phyloP scores from a whole-genome alignment of 2,888 invertebrate genomes.

The Noctua comes region DNA sequence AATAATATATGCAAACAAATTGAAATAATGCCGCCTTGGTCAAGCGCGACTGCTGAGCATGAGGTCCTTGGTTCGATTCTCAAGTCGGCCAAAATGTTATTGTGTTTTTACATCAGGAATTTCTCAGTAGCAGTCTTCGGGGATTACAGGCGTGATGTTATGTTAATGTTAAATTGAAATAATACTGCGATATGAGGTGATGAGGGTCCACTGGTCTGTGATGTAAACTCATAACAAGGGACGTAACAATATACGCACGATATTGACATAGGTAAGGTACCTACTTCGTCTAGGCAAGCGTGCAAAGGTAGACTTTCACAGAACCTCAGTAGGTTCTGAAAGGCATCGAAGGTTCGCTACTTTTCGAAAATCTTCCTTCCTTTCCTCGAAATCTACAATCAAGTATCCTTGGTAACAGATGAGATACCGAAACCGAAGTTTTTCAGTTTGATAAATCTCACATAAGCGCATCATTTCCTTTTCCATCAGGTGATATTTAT shows the following conservation, averaged over 20 bases:
- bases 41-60: not conserved
- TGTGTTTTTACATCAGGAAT: too few species aligned
- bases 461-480: not conserved
- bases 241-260: not conserved
- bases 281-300: not conserved
- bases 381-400: not conserved
- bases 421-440: not conserved
- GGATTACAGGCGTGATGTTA: too few species aligned
- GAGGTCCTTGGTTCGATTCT: not conserved
- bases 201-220: not conserved
- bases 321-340: not conserved
- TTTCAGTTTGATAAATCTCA: not conserved
- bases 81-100: not conserved
- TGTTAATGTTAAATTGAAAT: not conserved
- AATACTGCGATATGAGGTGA: not conserved
- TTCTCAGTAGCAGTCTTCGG: too few species aligned
- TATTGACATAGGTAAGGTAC: not conserved
- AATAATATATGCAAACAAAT: not conserved
- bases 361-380: not conserved
- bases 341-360: not conserved
- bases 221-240: not conserved
- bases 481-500: not conserved
- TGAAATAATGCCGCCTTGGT: not conserved
- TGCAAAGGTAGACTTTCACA: not conserved
- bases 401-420: not conserved